A percentile compares a stretch with the other conserved stretches of the same genome.
Conservation (phyloP, 2,888 invertebrate species). For the Neria commutata region DNA sequence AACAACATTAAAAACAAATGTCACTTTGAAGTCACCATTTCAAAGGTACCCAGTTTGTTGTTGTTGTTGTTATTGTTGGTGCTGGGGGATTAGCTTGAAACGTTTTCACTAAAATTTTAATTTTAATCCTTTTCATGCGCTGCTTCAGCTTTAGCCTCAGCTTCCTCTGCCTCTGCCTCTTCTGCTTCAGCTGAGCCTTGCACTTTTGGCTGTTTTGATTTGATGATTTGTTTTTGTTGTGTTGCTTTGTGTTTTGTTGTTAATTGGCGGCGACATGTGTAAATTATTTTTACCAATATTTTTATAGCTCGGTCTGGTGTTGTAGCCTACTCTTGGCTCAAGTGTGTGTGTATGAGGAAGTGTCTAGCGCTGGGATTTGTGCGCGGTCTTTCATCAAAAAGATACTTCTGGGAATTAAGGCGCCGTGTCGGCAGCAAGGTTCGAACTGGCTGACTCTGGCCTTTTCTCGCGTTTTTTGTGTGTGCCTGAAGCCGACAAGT, state of each 20-base stretch:
- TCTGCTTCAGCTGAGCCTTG: constrained; percentile 9
- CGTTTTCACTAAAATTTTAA: constrained; percentile 43
- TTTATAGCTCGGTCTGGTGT: background rate
- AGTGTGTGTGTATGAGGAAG: constrained; percentile 45
- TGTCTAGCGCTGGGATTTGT: constrained; percentile 43
- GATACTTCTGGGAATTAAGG: constrained; percentile 27
- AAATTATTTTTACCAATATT: constrained; percentile 33
- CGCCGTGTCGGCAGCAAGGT: background rate
- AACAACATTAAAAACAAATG: constrained; percentile 23
- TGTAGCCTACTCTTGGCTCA: constrained; percentile 21
- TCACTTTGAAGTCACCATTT: constrained; percentile 5
- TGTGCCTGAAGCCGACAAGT: constrained; percentile 38
- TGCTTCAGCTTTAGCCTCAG: constrained; percentile 38
- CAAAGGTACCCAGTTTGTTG: constrained; percentile 27
- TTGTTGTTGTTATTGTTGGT: constrained; percentile 40
- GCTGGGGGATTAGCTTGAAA: constrained; percentile 49
- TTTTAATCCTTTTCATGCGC: constrained; percentile 26
- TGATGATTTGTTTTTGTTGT: constrained; percentile 30
- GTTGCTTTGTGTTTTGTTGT: constrained; percentile 45
- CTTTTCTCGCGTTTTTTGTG: constrained; percentile 11
- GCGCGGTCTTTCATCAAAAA: constrained; percentile 12
- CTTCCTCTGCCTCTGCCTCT: constrained; percentile 36
- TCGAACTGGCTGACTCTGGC: background rate
- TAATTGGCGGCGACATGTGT: constrained; percentile 56
- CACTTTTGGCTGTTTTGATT: constrained; percentile 14